Evolutionary conservation across 2,113 vertebrate genomes (phyloP).

Genomic region (Oplegnathus fasciatus): DNA sequence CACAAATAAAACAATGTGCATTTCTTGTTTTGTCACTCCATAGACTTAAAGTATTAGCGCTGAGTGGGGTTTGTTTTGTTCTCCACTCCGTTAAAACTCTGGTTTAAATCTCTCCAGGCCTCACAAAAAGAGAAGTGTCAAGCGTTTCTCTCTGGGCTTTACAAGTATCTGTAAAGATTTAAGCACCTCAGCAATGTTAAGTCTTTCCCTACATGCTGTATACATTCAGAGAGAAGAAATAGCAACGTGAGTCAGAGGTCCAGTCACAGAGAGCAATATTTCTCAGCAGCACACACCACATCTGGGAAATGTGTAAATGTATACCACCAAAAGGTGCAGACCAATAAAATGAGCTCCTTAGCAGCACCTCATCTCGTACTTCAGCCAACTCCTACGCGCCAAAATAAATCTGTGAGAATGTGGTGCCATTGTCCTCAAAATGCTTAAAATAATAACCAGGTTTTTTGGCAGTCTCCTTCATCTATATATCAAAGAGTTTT

Average conservation of each 20-base stretch:
- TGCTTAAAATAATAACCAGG: constrained; percentile 24
- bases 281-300: neutral
- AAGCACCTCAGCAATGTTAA: constrained; percentile 66
- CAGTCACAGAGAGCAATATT: constrained; percentile 7
- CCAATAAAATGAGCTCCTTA: neutral
- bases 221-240: constrained; percentile 18
- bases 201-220: constrained; percentile 24
- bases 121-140: constrained; percentile 33
- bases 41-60: constrained; percentile 41
- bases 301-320: constrained; percentile 23
- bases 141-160: constrained; percentile 28
- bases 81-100: constrained; percentile 38
- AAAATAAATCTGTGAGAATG: constrained; percentile 18
- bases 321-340: neutral
- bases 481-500: constrained; percentile 33
- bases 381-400: constrained; percentile 1
- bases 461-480: constrained; percentile 3
- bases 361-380: neutral
- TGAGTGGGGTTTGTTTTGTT: constrained; percentile 55
- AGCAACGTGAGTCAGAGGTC: constrained; percentile 20
- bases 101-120: constrained; percentile 50
- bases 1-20: neutral
- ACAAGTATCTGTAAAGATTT: constrained; percentile 46
- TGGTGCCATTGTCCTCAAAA: constrained; percentile 27
- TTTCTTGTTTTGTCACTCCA: constrained; percentile 9